Evolutionary conservation across 2,888 invertebrate genomes (phyloP).

Genomic region (Brenthis hecate): DNA sequence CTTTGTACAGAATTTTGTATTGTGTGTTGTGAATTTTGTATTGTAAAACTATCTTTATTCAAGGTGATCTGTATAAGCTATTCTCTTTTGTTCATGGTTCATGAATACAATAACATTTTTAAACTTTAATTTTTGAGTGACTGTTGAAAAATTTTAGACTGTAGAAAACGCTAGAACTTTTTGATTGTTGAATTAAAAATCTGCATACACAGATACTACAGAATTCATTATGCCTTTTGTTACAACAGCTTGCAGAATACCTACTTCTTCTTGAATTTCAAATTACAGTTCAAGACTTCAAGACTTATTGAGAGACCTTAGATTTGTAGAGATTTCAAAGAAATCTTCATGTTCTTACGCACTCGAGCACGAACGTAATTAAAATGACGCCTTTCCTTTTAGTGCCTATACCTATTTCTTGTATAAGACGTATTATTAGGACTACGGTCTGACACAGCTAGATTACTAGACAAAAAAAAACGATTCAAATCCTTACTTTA

Average conservation of each 20-base stretch:
- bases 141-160: no score
- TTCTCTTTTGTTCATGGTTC: neutral
- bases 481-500: no score
- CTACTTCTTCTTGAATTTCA: neutral
- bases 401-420: neutral
- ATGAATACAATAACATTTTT: no score
- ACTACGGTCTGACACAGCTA: no score
- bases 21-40: no score
- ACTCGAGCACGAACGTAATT: constrained; percentile 10
- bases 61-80: neutral
- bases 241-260: neutral
- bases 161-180: no score
- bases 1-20: neutral
- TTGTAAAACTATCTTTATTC: neutral
- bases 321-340: constrained; percentile 24
- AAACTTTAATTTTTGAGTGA: no score
- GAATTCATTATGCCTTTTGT: neutral
- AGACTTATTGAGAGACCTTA: constrained; percentile 28
- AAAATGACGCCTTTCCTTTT: constrained; percentile 14
- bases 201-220: no score
- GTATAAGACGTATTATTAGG: neutral
- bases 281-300: constrained; percentile 11
- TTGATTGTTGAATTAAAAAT: no score
- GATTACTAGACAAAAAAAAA: no score
- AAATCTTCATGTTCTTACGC: constrained; percentile 25